phyloP scores from a whole-genome alignment of 2,797 vertebrate species.

The Peromyscus melanophrys region DNA sequence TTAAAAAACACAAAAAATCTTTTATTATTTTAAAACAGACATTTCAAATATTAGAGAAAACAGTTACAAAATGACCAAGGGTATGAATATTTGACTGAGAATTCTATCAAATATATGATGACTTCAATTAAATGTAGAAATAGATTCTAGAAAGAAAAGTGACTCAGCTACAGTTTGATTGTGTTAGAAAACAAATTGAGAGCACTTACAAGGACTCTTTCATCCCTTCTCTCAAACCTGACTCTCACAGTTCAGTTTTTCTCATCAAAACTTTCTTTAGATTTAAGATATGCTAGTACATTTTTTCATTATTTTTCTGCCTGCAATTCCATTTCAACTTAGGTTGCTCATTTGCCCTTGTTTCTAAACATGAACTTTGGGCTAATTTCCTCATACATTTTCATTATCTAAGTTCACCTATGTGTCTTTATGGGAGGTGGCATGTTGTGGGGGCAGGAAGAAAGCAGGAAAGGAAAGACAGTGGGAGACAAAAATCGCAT shows the following conservation, averaged over 20 bases:
- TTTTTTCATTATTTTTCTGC: neutral
- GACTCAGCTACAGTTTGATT: neutral
- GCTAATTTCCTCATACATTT: neutral
- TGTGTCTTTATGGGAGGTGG: neutral
- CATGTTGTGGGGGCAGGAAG: neutral
- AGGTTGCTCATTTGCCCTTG: neutral
- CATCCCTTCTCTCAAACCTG: neutral
- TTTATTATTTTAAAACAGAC: neutral
- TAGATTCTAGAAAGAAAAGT: neutral
- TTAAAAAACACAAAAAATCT: neutral
- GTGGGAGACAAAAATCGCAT: too few relatives aligned
- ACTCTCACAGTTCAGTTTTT: neutral
- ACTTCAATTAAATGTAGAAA: neutral
- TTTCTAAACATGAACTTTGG: neutral
- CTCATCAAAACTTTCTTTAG: neutral
- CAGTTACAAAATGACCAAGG: neutral
- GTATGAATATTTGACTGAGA: neutral
- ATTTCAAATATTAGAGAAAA: neutral
- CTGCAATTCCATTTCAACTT: neutral
- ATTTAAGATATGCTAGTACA: neutral
- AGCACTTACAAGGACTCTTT: neutral
- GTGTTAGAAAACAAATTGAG: neutral
- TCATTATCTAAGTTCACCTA: neutral
- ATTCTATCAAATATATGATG: neutral
- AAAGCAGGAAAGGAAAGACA: neutral